These are phyloP conservation scores for Petrolisthes cinctipes DNA, from an alignment of 2,888 invertebrate genomes.

Conservation along the genomic window DNA sequence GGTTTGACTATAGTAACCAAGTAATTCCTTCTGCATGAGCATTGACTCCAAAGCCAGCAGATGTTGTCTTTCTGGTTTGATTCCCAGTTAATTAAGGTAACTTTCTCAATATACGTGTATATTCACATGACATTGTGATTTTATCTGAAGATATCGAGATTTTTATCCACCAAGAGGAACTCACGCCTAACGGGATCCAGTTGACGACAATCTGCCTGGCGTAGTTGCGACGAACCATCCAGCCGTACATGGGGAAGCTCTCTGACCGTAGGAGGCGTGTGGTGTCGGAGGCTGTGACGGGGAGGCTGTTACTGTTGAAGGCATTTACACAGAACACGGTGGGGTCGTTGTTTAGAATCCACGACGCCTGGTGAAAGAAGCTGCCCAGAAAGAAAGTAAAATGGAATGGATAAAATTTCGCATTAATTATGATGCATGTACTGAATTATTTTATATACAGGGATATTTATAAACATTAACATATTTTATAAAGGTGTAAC, in stretches of 20 bases:
- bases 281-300: constrained; percentile 41
- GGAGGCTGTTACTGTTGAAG: constrained; percentile 59
- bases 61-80: too few species aligned
- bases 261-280: constrained; percentile 42
- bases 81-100: too few species aligned
- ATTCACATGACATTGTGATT: too few species aligned
- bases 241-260: constrained; percentile 59
- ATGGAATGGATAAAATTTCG: not conserved
- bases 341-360: constrained; percentile 58
- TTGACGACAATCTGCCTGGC: constrained; percentile 39
- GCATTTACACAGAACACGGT: constrained; percentile 60
- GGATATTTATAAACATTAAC: too few species aligned
- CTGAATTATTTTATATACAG: not conserved
- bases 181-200: constrained; percentile 56
- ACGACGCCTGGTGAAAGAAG: constrained; percentile 61
- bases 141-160: too few species aligned
- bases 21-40: too few species aligned
- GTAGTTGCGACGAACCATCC: constrained; percentile 51
- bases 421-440: not conserved
- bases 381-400: constrained; percentile 1
- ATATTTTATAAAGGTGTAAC: not conserved
- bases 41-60: too few species aligned
- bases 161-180: not conserved
- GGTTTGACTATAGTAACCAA: too few species aligned
- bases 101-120: too few species aligned